Conservation (phyloP, 2,113 vertebrate genomes). For the Amblyornis subalaris region DNA sequence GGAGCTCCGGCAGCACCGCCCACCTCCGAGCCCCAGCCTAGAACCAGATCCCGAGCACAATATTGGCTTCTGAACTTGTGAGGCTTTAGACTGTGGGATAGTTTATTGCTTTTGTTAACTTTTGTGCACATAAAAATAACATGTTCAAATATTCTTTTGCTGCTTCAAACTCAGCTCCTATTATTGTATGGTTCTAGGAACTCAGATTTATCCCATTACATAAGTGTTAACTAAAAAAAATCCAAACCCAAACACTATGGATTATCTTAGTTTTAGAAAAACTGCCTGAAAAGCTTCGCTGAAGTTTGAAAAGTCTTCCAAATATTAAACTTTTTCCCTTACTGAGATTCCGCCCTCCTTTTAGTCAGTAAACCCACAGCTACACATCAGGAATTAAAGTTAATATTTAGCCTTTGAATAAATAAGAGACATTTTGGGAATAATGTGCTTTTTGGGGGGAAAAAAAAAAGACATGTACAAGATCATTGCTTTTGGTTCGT, state of each 20-base stretch:
- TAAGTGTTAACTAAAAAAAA: neutral
- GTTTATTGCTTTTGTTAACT: neutral
- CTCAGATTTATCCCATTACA: neutral
- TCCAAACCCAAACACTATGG: neutral
- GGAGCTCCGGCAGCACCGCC: slow-evolving; percentile 4
- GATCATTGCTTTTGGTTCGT: neutral
- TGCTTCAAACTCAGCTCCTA: neutral
- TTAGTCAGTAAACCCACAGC: neutral
- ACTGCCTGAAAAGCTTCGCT: neutral
- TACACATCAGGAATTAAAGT: neutral
- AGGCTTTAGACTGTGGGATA: neutral
- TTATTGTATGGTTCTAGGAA: neutral
- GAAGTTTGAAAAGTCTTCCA: neutral
- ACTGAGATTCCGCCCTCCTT: neutral
- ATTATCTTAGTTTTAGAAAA: neutral
- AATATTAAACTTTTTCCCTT: neutral
- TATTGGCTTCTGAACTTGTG: neutral
- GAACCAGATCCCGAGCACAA: neutral
- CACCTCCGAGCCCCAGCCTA: neutral
- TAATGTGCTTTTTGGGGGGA: neutral
- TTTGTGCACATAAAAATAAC: neutral
- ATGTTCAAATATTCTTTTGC: neutral
- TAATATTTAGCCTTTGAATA: neutral
- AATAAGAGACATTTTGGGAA: neutral
- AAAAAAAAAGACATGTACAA: neutral